Evolutionary conservation across 2,888 invertebrate species (phyloP).

Genomic region (Syrphus vitripennis): DNA sequence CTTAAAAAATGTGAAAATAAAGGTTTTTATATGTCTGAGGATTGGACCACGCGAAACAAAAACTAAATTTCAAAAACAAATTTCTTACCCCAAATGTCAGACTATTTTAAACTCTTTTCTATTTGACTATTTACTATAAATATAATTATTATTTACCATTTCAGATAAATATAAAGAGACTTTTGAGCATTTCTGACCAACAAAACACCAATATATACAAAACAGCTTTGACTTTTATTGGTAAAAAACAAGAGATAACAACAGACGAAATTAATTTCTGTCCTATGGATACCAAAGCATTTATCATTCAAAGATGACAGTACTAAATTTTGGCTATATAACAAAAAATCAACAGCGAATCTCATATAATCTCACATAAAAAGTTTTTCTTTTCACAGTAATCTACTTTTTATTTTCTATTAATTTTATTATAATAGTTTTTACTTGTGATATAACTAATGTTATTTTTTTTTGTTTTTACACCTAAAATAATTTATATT

Average conservation of each 20-base stretch:
- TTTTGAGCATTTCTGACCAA: constrained; percentile 69
- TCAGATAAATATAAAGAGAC: constrained; percentile 77
- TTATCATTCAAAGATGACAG: constrained; percentile 75
- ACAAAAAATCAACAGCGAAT: not conserved
- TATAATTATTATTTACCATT: constrained; percentile 42
- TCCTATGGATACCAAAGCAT: constrained; percentile 80
- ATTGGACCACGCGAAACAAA: too few species aligned
- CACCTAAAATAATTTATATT: constrained; percentile 27
- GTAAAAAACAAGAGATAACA: constrained; percentile 73
- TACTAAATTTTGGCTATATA: not conserved
- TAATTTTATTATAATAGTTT: constrained; percentile 50
- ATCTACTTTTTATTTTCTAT: constrained; percentile 30
- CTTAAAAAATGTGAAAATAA: too few species aligned
- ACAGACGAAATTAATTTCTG: constrained; percentile 77
- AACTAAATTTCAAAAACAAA: too few species aligned
- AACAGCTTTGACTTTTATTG: constrained; percentile 79
- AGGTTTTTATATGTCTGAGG: too few species aligned
- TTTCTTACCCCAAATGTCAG: too few species aligned
- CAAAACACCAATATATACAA: constrained; percentile 75
- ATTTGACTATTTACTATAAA: not conserved
- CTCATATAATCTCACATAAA: constrained; percentile 16
- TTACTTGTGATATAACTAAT: constrained; percentile 60
- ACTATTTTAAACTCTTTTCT: too few species aligned
- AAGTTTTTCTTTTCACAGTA: constrained; percentile 23
- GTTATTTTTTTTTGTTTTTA: constrained; percentile 7